Base-by-base conservation (phyloP, 2,113 vertebrate genomes). In the Galbula dea region DNA sequence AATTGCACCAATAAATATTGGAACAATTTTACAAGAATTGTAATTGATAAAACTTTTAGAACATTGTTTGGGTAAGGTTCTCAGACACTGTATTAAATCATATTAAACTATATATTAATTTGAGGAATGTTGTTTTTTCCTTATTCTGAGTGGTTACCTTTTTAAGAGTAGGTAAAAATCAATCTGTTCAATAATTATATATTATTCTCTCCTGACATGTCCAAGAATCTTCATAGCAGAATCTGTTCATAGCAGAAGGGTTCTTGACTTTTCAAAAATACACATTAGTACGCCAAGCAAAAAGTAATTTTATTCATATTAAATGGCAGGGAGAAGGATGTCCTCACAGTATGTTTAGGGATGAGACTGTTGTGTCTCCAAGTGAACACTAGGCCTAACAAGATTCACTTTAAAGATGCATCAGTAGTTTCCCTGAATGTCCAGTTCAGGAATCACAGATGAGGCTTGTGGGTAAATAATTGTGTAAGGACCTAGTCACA, bases 261-360 rank as follows among this genome's bases (percentile, higher is more conserved):
- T 67, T 79, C 27, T 9, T 24, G 22, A 69, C 16, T 20, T 90
- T 91, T 81, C 15, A 63, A 45, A 84, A 86, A 63, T 30, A 26
- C 2, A 9, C 1, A 0, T 43, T 37, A 51, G 7, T 51, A 32
- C 30, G 41, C 66, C 12, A 2, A 8, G 7, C 21, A 77, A 59
- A 55, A 86, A 76, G 45, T 36, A 43, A 65, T 48, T 75, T 72
- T 88, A 59, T 68, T 80, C 30, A 36, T 12, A 23, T 62, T 30
- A 61, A 83, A 89, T 49, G 29, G 4, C 41, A 66, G 27, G 80
- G 36, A 23, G 37, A 77, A 83, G 27, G 13, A 27, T 68, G 30
- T 74, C 27, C n/a, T 77, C 41, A 22, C 5, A 39, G 30, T 65
- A 48, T 15, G 12, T 29, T 15, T 3, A 57, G n/a, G 6, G 16